A percentile compares a stretch with the other conserved stretches of the same genome.
Conservation (phyloP, 2,888 invertebrate genomes). For the Thelaira solivaga region DNA sequence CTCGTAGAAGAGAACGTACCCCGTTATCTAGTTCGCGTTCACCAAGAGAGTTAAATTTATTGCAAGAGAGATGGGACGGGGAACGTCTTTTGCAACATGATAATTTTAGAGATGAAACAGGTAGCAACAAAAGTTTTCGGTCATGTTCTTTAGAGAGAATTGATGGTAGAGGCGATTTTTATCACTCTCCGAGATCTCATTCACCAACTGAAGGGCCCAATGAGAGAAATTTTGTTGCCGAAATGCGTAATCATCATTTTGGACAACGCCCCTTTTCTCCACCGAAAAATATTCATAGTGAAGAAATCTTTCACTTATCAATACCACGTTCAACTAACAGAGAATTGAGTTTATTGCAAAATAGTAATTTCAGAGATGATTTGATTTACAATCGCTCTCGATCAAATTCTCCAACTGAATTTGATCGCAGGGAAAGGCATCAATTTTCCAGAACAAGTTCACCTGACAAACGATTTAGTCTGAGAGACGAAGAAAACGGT, state of each 20-base stretch:
- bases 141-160: too few relatives aligned
- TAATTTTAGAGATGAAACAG: neutral
- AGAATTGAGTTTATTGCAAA: neutral
- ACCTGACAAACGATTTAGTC: neutral
- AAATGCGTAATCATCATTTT: neutral
- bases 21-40: neutral
- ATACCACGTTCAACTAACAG: neutral
- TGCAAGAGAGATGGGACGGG: neutral
- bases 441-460: neutral
- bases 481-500: neutral
- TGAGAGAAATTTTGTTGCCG: neutral
- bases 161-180: neutral
- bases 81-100: neutral
- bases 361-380: too few relatives aligned
- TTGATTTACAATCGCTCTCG: too few relatives aligned
- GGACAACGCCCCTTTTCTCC: neutral
- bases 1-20: neutral
- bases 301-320: neutral
- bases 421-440: neutral
- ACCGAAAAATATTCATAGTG: neutral
- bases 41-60: neutral
- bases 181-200: neutral
- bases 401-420: neutral
- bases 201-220: neutral
- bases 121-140: too few relatives aligned